A percentile compares a stretch with the other conserved stretches of the same genome.
phyloP scores from a whole-genome alignment of 2,113 vertebrate species.

The Chlorocebus sabaeus region DNA sequence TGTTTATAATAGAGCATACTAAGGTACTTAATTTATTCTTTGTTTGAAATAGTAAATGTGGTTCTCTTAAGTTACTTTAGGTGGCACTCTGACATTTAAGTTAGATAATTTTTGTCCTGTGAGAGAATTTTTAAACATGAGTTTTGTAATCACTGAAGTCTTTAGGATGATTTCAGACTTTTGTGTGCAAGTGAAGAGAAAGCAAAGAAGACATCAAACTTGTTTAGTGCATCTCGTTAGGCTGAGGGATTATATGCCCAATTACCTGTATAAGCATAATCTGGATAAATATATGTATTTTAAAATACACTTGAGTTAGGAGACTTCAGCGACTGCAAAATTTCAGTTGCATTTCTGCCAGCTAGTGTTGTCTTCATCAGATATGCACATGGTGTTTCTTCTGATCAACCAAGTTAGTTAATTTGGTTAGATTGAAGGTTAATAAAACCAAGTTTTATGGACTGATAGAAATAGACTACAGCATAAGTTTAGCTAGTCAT shows the following conservation, averaged over 20 bases:
- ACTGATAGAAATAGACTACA: background rate
- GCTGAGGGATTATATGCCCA: background rate
- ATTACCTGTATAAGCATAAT: background rate
- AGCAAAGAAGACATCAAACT: background rate
- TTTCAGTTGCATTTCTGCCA: background rate
- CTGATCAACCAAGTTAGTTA: slow-evolving; percentile 30
- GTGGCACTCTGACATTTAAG: slow-evolving; percentile 59
- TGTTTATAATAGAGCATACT: background rate
- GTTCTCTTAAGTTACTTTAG: slow-evolving; percentile 60
- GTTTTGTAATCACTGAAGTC: slow-evolving; percentile 31
- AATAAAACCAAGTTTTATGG: background rate
- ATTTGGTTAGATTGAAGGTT: slow-evolving; percentile 13
- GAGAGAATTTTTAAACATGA: slow-evolving; percentile 6
- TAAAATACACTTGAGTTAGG: background rate
- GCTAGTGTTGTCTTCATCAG: background rate
- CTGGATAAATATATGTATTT: background rate
- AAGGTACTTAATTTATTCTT: background rate
- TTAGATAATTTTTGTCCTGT: slow-evolving; percentile 13
- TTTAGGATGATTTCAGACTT: slow-evolving; percentile 35
- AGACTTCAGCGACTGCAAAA: background rate
- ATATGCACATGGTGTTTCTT: background rate
- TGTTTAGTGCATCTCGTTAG: background rate
- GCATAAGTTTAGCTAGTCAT: background rate
- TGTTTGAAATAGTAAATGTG: slow-evolving; percentile 25
- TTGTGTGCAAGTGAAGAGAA: slow-evolving; percentile 14